Evolutionary conservation across 2,113 vertebrate genomes (phyloP).

Genomic region (Pandion haliaetus): DNA sequence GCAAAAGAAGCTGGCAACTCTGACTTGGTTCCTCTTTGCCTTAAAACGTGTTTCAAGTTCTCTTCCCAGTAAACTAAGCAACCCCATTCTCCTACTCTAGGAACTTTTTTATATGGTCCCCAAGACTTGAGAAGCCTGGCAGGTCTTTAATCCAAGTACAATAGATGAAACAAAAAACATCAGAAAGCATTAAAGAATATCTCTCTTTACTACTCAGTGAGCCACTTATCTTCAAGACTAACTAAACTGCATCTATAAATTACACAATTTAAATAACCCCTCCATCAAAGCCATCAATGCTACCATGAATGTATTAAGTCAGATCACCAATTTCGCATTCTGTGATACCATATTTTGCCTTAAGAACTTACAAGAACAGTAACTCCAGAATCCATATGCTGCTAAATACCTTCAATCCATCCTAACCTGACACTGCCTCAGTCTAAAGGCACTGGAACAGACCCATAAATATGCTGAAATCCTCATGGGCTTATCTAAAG

Average conservation of each 20-base stretch:
- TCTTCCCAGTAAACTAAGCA: not conserved
- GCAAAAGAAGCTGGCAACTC: not conserved
- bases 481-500: not conserved
- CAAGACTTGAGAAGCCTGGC: rapidly evolving
- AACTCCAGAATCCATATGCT: not conserved
- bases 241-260: not conserved
- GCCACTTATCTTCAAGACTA: not conserved
- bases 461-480: not conserved
- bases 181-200: not conserved
- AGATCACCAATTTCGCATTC: not conserved
- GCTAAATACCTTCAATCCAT: not conserved
- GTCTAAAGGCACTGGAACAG: not conserved
- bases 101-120: not conserved
- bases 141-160: not conserved
- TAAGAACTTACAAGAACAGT: not conserved
- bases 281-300: not conserved
- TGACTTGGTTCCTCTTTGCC: not conserved
- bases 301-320: not conserved
- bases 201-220: not conserved
- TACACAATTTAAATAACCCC: not conserved
- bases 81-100: not conserved
- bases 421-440: not conserved
- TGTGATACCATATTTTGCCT: not conserved
- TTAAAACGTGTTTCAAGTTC: not conserved
- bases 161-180: not conserved